phyloP scores from a whole-genome alignment of 2,888 invertebrate genomes.

The Phalera bucephala region DNA sequence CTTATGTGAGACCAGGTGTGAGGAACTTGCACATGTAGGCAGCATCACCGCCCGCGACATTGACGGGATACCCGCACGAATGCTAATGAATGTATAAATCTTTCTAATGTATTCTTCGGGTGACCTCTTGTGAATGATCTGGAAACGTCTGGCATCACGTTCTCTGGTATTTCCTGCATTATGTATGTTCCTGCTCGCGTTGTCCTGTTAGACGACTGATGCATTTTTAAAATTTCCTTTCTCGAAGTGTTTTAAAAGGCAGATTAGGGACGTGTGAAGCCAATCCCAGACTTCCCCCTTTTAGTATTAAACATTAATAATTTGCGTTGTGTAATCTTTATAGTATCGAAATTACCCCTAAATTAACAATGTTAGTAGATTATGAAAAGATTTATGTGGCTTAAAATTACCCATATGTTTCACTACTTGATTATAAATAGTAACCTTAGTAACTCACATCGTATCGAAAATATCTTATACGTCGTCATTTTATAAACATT shows the following conservation, averaged over 20 bases:
- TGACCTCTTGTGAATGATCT: constrained; percentile 47
- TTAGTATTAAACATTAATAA: no score
- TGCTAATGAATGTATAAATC: constrained; percentile 49
- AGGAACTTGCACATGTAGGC: constrained; percentile 37
- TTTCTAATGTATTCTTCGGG: constrained; percentile 44
- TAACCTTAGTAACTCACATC: no score
- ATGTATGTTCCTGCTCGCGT: constrained; percentile 28
- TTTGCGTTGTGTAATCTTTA: no score
- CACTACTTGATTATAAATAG: no score
- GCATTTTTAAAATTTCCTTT: neutral
- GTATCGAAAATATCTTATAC: no score
- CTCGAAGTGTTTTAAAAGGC: neutral
- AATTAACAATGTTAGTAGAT: no score
- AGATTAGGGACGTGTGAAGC: no score
- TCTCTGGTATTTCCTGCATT: constrained; percentile 35
- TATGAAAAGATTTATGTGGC: no score
- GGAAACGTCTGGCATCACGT: constrained; percentile 38
- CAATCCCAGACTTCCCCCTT: no score
- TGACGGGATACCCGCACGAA: constrained; percentile 52
- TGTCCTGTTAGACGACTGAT: constrained; percentile 15
- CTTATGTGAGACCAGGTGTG: constrained; percentile 34
- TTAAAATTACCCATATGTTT: no score
- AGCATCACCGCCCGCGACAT: constrained; percentile 62
- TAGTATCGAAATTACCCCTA: no score
- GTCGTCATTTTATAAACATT: no score